A percentile compares a stretch with the other conserved stretches of the same genome.
Conservation (phyloP, 2,888 invertebrate species). For the Apodemia duryi region DNA sequence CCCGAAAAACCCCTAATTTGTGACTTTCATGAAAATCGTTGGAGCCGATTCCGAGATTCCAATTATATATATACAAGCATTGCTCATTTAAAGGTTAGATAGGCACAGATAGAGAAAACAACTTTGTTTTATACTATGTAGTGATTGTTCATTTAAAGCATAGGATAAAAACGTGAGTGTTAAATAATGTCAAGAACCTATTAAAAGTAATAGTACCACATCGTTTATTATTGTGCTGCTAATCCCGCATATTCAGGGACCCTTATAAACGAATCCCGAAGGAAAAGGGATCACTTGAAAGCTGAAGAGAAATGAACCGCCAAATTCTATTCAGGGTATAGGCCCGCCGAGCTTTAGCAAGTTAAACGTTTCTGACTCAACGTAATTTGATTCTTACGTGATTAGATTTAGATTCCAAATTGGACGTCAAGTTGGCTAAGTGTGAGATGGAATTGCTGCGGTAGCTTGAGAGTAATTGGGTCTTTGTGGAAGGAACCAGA, state of each 20-base stretch:
- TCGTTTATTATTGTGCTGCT: background rate
- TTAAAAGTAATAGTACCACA: background rate
- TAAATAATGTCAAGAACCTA: background rate
- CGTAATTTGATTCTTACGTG: conserved; percentile 1
- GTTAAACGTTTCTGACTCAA: background rate
- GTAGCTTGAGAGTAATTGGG: conserved; percentile 5
- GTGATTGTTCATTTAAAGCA: no score
- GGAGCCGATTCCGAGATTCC: no score
- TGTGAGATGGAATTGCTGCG: background rate
- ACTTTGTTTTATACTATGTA: no score
- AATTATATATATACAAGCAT: no score
- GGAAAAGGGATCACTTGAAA: conserved; percentile 15
- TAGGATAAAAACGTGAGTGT: background rate
- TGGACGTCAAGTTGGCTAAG: background rate
- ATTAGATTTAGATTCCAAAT: conserved; percentile 6
- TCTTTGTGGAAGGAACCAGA: conserved; percentile 4
- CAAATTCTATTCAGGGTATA: conserved; percentile 14
- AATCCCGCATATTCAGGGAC: conserved; percentile 9
- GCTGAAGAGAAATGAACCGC: conserved; percentile 16
- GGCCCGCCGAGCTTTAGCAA: conserved; percentile 5
- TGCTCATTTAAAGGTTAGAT: no score
- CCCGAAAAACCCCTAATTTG: no score
- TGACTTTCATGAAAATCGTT: no score
- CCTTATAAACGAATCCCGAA: conserved; percentile 14
- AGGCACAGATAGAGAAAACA: no score